phyloP scores from a whole-genome alignment of 2,113 vertebrate species.

The Protomyctophum bolini region DNA sequence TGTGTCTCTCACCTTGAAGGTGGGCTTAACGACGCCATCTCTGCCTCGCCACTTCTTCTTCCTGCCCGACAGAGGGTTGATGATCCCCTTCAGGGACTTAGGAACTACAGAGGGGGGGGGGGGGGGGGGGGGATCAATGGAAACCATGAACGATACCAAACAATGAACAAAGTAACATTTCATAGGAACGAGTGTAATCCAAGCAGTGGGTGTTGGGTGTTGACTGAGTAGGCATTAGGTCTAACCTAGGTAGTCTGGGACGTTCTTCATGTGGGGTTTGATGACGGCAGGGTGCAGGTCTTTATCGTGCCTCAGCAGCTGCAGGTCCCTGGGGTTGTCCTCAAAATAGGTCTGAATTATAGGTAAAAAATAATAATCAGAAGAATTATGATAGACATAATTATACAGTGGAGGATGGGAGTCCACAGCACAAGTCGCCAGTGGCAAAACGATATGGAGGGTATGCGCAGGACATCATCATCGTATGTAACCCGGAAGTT shows the following conservation, averaged over 20 bases:
- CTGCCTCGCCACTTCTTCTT: conserved; percentile 52
- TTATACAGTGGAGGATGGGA: too few relatives aligned
- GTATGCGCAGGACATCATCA: too few relatives aligned
- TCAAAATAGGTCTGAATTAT: conserved; percentile 82
- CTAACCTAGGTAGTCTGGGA: conserved; percentile 90
- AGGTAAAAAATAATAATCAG: conserved; percentile 12
- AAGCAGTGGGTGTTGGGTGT: background rate
- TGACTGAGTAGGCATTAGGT: background rate
- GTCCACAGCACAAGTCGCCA: too few relatives aligned
- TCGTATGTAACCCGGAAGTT: too few relatives aligned
- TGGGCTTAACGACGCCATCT: conserved; percentile 47
- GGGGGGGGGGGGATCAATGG: too few relatives aligned
- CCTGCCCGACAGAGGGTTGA: conserved; percentile 54
- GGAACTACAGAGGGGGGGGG: conserved; percentile 84
- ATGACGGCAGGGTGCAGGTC: conserved; percentile 89
- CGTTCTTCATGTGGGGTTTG: conserved; percentile 88
- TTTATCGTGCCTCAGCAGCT: conserved; percentile 89
- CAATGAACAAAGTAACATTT: background rate
- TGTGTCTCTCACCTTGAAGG: conserved; percentile 73
- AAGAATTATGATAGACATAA: background rate
- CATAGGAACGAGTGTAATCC: background rate
- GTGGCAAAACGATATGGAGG: too few relatives aligned
- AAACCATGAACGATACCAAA: background rate
- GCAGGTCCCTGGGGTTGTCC: conserved; percentile 90
- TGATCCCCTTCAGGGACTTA: conserved; percentile 66